A percentile compares a stretch with the other conserved stretches of the same genome.
phyloP scores from a whole-genome alignment of 1,140 invertebrate species.

The Drosophila bifasciata region DNA sequence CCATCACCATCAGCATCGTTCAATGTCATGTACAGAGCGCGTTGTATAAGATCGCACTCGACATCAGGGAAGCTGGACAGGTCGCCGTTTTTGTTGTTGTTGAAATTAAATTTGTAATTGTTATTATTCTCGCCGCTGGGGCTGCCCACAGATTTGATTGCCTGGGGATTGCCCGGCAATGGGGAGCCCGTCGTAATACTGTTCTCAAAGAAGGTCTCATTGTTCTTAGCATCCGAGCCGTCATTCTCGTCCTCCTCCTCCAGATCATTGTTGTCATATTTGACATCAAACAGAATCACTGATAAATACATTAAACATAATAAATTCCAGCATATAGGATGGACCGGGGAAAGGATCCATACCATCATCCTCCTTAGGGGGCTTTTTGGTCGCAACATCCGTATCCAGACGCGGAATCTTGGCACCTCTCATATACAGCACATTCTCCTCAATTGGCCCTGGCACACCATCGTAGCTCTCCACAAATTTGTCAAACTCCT shows the following conservation, averaged over 20 bases:
- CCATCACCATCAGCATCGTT: conserved; percentile 23
- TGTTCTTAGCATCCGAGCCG: conserved; percentile 73
- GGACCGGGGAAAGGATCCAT: not conserved
- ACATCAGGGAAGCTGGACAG: conserved; percentile 47
- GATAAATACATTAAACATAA: not conserved
- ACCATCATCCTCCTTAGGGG: conserved; percentile 67
- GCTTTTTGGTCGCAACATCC: conserved; percentile 30
- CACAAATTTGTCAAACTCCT: conserved; percentile 72
- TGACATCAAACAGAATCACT: conserved; percentile 74
- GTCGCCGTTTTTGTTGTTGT: conserved; percentile 68
- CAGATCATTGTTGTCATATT: conserved; percentile 69
- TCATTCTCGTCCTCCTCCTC: conserved; percentile 73
- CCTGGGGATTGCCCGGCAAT: conserved; percentile 11
- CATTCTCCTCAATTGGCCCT: conserved; percentile 69
- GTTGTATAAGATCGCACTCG: conserved; percentile 68
- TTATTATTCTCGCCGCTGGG: conserved; percentile 61
- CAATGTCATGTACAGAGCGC: conserved; percentile 66
- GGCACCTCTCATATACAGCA: conserved; percentile 68
- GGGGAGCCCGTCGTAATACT: conserved; percentile 54
- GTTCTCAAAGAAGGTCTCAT: conserved; percentile 74
- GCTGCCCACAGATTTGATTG: not conserved
- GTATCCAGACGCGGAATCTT: conserved; percentile 63
- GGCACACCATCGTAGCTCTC: conserved; percentile 57
- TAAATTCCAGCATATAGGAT: not conserved
- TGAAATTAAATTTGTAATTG: conserved; percentile 73